Evolutionary conservation across 2,113 vertebrate species (phyloP).

Genomic region (Orthonyx spaldingii): DNA sequence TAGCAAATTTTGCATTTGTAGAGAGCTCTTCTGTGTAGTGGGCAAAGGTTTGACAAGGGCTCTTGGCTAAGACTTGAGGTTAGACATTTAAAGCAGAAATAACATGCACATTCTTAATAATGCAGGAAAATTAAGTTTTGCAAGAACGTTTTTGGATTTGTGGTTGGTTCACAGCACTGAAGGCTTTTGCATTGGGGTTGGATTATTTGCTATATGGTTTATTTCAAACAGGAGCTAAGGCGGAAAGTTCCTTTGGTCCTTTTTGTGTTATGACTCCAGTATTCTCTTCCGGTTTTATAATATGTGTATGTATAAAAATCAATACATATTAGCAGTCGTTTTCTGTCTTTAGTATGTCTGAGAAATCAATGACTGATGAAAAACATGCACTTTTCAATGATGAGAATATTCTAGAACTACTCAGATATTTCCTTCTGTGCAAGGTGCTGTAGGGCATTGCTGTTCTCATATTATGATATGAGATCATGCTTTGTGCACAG

Average conservation of each 20-base stretch:
- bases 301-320: neutral
- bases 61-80: neutral
- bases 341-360: neutral
- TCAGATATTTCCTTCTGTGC: neutral
- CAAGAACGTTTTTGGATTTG: neutral
- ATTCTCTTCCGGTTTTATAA: neutral
- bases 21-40: neutral
- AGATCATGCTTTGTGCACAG: neutral
- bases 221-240: neutral
- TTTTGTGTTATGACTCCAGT: neutral
- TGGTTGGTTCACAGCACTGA: accelerated
- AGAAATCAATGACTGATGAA: neutral
- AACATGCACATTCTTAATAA: neutral
- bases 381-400: neutral
- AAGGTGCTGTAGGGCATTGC: neutral
- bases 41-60: neutral
- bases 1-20: neutral
- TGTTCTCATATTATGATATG: neutral
- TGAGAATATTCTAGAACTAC: neutral
- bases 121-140: neutral
- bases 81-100: neutral
- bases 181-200: neutral
- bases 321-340: neutral
- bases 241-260: neutral
- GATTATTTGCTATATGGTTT: neutral